Base-by-base conservation (phyloP, 2,797 vertebrate species). In the Poliocrania exsul region DNA sequence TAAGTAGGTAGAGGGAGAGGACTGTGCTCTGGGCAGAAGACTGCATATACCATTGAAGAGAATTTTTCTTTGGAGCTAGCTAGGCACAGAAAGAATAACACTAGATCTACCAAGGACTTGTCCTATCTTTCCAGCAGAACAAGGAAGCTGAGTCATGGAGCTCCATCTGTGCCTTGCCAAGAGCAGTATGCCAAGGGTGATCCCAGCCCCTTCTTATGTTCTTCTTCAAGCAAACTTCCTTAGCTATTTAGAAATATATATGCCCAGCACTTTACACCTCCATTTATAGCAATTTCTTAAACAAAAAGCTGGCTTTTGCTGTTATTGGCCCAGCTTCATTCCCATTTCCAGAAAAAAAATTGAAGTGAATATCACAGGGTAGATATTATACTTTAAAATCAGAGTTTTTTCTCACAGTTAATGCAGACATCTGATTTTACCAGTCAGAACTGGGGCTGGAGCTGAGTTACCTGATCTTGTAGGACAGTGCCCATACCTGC, bases 61-160 rank as follows among this genome's bases (percentile, higher is more conserved):
- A 67, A 23, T 78, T 58, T 72, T 28, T 67, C 66, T 70, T 84
- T 50, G 47, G 46, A 81, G 46, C 49, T 18, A 1, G 28, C 61
- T 56, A 81, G 61, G 65, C 38, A 58, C 24, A 35, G 26, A 4
- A 12, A 89, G 31, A 86, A 69, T 28, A 88, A 69, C 29, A 35
- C 35, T 86, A 31, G 23, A 83, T 79, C 28, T 88, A 54, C 58
- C 51, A 70, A 73, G 62, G 31, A 66, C 28, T 75, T 82, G 72
- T 64, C 26, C 61, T 81, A 8, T 53, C 53, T 81, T 89, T 50
- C 58, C 42, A 64, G 73, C 7, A 9, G 33, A 91, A 61, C 21
- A 69, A 90, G 65, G 75, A 85, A 87, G 72, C 53, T 90, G 75
- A 87, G 60, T 78, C 89, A 65, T 24, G 56, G 83, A 92, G 73